Evolutionary conservation across 2,888 invertebrate species (phyloP).

Genomic region (Sinhomidia bicolor): DNA sequence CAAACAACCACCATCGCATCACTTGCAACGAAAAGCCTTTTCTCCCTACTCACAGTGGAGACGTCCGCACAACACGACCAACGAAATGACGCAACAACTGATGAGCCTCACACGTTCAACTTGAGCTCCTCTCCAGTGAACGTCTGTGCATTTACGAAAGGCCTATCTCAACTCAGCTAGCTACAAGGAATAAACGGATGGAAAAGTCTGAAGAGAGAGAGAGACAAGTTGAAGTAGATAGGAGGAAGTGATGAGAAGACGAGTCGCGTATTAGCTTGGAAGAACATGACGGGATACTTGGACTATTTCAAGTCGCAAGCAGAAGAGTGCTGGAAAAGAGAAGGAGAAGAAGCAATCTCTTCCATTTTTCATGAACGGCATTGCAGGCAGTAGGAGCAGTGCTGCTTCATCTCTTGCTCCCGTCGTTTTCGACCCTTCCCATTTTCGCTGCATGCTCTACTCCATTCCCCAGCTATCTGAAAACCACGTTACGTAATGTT

Average conservation of each 20-base stretch:
- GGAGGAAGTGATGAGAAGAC: conserved; percentile 26
- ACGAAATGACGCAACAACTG: too few relatives aligned
- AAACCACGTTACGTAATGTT: conserved; percentile 2
- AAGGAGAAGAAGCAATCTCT: conserved; percentile 14
- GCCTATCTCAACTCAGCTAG: conserved; percentile 49
- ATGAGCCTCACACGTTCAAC: too few relatives aligned
- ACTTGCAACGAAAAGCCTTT: background rate
- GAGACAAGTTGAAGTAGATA: too few relatives aligned
- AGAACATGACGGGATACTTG: too few relatives aligned
- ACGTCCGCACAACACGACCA: background rate
- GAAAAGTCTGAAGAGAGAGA: background rate
- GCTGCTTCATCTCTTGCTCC: background rate
- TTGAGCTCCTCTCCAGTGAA: too few relatives aligned
- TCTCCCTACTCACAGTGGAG: background rate
- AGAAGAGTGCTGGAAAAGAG: background rate
- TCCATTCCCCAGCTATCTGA: too few relatives aligned
- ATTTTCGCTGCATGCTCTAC: too few relatives aligned
- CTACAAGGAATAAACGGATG: too few relatives aligned
- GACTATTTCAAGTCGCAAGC: too few relatives aligned
- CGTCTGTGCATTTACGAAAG: conserved; percentile 6
- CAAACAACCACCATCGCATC: background rate
- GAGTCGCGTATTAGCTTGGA: background rate
- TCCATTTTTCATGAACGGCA: conserved; percentile 61
- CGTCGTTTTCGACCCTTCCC: conserved; percentile 33
- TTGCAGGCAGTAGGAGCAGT: background rate